These are phyloP conservation scores for Amblyopsis hoosieri DNA, from an alignment of 2,797 vertebrate species.

Conservation along the genomic window DNA sequence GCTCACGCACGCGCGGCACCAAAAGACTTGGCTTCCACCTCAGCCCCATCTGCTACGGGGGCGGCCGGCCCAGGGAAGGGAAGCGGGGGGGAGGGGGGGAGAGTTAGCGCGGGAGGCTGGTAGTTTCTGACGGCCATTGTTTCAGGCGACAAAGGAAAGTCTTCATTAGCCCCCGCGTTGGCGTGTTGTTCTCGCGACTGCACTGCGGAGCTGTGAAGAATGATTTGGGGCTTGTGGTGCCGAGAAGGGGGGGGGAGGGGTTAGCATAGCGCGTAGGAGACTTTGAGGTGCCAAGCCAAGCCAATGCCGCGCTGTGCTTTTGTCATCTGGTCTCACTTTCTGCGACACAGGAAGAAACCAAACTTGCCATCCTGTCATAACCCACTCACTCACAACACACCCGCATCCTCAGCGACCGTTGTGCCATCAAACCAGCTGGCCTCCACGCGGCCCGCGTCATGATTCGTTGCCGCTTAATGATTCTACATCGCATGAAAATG, in stretches of 20 bases:
- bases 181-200: constrained; percentile 25
- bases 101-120: constrained; percentile 24
- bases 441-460: background rate
- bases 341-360: constrained; percentile 28
- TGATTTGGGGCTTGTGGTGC: constrained; percentile 8
- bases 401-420: constrained; percentile 29
- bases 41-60: constrained; percentile 79
- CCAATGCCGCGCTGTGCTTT: constrained; percentile 70
- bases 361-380: constrained; percentile 45
- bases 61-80: constrained; percentile 63
- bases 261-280: constrained; percentile 13
- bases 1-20: constrained; percentile 16
- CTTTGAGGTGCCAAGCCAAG: constrained; percentile 15
- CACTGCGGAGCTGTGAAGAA: too few species aligned
- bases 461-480: background rate
- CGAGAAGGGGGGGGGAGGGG: constrained; percentile 32
- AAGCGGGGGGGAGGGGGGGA: constrained; percentile 45
- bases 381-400: constrained; percentile 40
- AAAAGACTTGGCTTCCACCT: constrained; percentile 79
- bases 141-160: constrained; percentile 76
- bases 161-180: constrained; percentile 76
- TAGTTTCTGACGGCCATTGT: constrained; percentile 76
- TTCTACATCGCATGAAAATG: constrained; percentile 39
- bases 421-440: constrained; percentile 25
- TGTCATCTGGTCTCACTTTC: constrained; percentile 64